Conservation (phyloP, 2,888 invertebrate species). For the Leucophora obtusa region DNA sequence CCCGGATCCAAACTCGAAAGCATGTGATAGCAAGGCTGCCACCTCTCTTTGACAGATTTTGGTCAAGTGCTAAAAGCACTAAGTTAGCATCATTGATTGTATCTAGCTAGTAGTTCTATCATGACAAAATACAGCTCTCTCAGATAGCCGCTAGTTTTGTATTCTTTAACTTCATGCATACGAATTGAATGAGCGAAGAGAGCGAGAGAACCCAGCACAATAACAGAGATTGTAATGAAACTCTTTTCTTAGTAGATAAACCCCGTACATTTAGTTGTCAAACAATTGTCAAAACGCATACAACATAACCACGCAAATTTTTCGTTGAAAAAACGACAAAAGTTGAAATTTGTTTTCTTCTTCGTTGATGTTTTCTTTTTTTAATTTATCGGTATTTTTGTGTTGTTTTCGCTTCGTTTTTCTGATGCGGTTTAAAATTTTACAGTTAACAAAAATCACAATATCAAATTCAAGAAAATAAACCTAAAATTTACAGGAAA, state of each 20-base stretch:
- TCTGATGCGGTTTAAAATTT: conserved; percentile 24
- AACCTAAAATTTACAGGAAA: not conserved
- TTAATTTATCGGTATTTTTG: conserved; percentile 43
- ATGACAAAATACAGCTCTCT: conserved; percentile 5
- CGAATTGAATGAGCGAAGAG: conserved; percentile 3
- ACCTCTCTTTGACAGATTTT: too few relatives aligned
- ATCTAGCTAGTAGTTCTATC: conserved; percentile 12
- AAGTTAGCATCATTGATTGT: not conserved
- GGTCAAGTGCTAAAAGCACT: too few relatives aligned
- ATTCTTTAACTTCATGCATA: not conserved
- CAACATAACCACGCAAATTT: conserved; percentile 56
- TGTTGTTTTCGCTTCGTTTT: not conserved
- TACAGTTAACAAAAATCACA: conserved; percentile 14
- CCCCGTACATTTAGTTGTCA: conserved; percentile 66
- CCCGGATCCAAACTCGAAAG: too few relatives aligned
- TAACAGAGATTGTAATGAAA: conserved; percentile 18
- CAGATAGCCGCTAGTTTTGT: not conserved
- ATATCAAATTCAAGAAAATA: conserved; percentile 11
- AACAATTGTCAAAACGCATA: conserved; percentile 67
- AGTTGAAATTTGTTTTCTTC: conserved; percentile 29
- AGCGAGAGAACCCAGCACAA: not conserved
- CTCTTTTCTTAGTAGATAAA: conserved; percentile 27
- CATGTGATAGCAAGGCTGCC: too few relatives aligned
- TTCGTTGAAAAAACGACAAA: conserved; percentile 19
- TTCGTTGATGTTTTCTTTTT: not conserved